Base-by-base conservation (phyloP, 2,113 vertebrate species). In the Misgurnus mizolepis region DNA sequence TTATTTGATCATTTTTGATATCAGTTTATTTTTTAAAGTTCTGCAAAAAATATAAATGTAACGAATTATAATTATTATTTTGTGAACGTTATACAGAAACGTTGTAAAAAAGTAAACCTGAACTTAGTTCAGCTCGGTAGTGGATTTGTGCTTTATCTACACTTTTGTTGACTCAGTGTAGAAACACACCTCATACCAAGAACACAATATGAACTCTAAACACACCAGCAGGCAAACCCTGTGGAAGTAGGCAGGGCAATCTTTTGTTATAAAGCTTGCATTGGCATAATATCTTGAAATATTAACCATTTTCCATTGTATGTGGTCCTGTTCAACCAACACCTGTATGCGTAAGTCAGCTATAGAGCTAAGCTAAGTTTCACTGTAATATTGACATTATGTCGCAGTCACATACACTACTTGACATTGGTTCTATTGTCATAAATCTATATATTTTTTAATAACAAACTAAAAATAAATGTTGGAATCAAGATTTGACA, bases 381-480 rank as follows among this genome's bases (percentile, higher is more conserved):
- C 17, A 18, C 55, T 8, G n/a, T 8, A 58, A 58, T 58, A 58
- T 14, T 58, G 55, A 18, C 7, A 18, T 58, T 58, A n/a, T 18
- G 17, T 17, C 55, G 18, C n/a, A 18, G 2, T 7, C 55, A 18
- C 55, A 58, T 5, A 18, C 14, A 17, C 4, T 22, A 34, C 27
- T 34, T 34, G 45, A 18, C 55, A n/a, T n/a, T 15, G n/a, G 17
- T 2, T 18, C 17, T n/a, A 58, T 18, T 3, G 1, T 7, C 17
- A n/a, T n/a, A 58, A 15, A 34, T 34, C 27, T 34, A 34, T 34
- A 34, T 34, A 2, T 45, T 47, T 60, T 56, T 6, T 10, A 4
- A 50, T 15, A 56, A 72, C 49, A 80, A 56, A 76, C 6, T 55
- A 43, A 27, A 67, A 58, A 82, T 50, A 68, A 80, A 68, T 9